Evolutionary conservation across 2,888 invertebrate genomes (phyloP), one percentile per base, ranked within the genome.

Genomic region (Odontothrips loti): DNA sequence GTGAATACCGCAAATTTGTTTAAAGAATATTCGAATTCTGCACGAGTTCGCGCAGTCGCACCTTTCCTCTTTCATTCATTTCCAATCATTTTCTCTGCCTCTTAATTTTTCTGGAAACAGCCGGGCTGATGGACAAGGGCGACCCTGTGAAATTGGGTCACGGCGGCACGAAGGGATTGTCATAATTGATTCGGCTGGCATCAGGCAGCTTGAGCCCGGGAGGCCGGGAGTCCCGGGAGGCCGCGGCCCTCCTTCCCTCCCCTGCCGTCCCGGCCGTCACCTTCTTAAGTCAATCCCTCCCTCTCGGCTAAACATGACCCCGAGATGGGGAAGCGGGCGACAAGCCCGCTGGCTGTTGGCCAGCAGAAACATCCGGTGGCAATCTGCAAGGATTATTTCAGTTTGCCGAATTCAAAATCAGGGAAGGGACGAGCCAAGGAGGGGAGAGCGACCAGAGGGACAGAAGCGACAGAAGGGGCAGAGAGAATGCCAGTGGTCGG

Each of bases 361-460:
- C 68, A 68, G 68, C 68, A 11, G 23, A 68, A 68, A 23, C 68
- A 68, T 68, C 68, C 68, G 68, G 23, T 68, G 68, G 68, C 68
- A 68, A 68, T 68, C 68, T 68, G 68, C 68, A 68, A 68, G 68
- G 68, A 23, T 68, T 68, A 68, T 68, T 68, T 68, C 68, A 68
- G 68, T 23, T 68, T 68, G 68, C 68, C 68, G 68, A 68, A 68
- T 68, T 68, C 68, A 68, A 68, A 68, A 68, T 68, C 68, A 68
- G 68, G 68, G 68, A 20, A 0, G 23, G 23, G 68, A 23, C n/a
- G 68, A 43, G 34, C 34, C 34, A 43, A 43, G 34, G 34, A 43
- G 34, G 34, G 34, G 34, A 6, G 34, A 6, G 34, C 34, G 34
- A 43, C 34, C n/a, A n/a, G 34, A 43, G 34, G 34, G 34, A 43